Base-by-base conservation (phyloP, 2,888 invertebrate species). In the Amiota communis region DNA sequence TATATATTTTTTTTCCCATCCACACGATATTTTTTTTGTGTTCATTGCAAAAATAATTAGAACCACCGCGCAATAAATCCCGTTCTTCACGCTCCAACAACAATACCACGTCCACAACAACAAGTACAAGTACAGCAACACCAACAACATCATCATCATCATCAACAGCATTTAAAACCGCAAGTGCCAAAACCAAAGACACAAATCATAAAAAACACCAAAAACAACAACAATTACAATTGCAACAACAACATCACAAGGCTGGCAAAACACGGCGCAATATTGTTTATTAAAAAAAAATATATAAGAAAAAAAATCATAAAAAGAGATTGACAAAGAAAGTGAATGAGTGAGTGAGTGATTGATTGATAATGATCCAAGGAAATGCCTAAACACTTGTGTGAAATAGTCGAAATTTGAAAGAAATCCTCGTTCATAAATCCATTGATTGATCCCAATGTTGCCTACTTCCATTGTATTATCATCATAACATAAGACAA, bases 51-150 rank as follows among this genome's bases (percentile, higher is more conserved):
- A 73, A 70, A 36, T 36, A 48, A 74, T 75, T 86, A 87, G 86
- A 87, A 81, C 83, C 86, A 74, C 83, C 83, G 78, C 87, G 88
- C 79, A 87, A 87, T 84, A 87, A 88, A 82, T 87, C 85, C 81
- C 87, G 87, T 64, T 86, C 84, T 84, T 87, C 87, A 76, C 87
- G 87, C 77, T 86, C 80, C 78, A 81, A 83, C 77, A 81, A 77
- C 78, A 76, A 75, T 74, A 81, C 72, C 74, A 77, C 76, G 74
- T 80, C 79, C 75, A 79, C 80, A 65, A 71, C 81, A 75, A 75
- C 84, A 74, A 78, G 76, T 76, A 72, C 75, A 77, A 74, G 75
- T 75, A 65, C 59, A 71, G 76, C 79, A 78, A 75, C 77, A 73
- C 74, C 73, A 76, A 76, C 73, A 76, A 76, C 79, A 73, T 75